These are phyloP conservation scores for Pachycephus smyrnensis DNA, from an alignment of 2,888 invertebrate genomes.

Conservation along the genomic window DNA sequence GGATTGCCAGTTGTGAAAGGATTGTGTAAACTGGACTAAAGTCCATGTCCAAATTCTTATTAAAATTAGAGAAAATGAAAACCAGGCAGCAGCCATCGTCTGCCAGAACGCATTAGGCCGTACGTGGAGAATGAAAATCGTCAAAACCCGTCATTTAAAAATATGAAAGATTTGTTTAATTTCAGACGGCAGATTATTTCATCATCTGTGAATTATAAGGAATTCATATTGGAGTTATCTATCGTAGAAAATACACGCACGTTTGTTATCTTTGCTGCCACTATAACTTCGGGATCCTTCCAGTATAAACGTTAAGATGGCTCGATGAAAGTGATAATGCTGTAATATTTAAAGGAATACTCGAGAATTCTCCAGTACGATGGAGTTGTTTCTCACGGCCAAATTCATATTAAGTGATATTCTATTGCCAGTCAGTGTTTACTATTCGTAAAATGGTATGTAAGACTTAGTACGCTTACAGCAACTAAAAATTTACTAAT, in stretches of 20 bases:
- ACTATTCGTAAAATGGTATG: constrained; percentile 57
- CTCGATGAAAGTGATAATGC: neutral
- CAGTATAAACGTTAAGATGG: neutral
- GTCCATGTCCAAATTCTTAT: neutral
- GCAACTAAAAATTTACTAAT: neutral
- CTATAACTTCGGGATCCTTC: neutral
- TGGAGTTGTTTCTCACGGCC: constrained; percentile 47
- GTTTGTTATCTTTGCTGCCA: neutral
- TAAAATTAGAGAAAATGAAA: neutral
- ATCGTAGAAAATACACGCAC: neutral
- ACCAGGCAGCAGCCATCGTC: neutral
- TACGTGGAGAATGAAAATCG: neutral
- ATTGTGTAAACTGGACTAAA: neutral
- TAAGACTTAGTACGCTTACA: neutral
- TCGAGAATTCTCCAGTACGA: constrained; percentile 28
- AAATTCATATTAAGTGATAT: constrained; percentile 47
- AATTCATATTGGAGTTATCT: neutral
- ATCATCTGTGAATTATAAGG: neutral
- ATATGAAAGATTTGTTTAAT: neutral
- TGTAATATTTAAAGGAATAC: neutral
- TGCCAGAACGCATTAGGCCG: neutral
- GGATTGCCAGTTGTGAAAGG: neutral
- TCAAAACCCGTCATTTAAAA: neutral
- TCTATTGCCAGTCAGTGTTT: constrained; percentile 42
- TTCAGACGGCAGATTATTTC: neutral